These are phyloP conservation scores for Apistogramma diplotaenia DNA, from an alignment of 2,113 vertebrate genomes.

Conservation along the genomic window DNA sequence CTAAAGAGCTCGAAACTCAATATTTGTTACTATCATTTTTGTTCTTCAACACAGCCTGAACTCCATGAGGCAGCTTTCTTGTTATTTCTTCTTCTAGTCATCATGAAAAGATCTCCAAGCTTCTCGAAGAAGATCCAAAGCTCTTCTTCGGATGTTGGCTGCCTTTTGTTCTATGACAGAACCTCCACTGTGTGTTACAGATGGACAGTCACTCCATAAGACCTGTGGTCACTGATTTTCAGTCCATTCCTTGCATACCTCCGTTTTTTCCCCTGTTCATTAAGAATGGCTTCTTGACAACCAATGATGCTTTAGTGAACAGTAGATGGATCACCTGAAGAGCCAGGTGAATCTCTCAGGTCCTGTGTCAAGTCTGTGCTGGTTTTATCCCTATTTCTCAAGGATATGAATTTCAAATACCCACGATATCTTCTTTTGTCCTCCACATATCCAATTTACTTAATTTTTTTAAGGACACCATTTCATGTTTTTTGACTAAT, in stretches of 20 bases:
- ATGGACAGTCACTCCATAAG: neutral
- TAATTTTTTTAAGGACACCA: too few relatives aligned
- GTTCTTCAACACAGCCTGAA: neutral
- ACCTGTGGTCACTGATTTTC: neutral
- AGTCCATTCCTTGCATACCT: neutral
- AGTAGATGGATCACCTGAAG: neutral
- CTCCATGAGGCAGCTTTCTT: accelerated
- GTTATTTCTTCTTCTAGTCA: neutral
- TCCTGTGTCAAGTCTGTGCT: neutral
- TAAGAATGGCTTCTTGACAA: neutral
- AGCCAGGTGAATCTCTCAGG: neutral
- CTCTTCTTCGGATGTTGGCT: neutral
- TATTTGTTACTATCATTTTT: neutral
- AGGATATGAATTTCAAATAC: neutral
- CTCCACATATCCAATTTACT: neutral
- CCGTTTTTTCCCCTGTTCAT: neutral
- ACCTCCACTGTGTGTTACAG: neutral
- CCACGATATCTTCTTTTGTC: neutral
- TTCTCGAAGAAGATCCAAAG: neutral
- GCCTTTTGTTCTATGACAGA: neutral
- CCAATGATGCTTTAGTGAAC: neutral
- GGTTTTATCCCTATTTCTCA: neutral
- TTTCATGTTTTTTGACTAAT: too few relatives aligned
- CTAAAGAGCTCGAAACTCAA: neutral
- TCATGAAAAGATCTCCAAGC: neutral